Evolutionary conservation across 2,888 invertebrate genomes (phyloP).

Genomic region (Hemaris fuciformis): DNA sequence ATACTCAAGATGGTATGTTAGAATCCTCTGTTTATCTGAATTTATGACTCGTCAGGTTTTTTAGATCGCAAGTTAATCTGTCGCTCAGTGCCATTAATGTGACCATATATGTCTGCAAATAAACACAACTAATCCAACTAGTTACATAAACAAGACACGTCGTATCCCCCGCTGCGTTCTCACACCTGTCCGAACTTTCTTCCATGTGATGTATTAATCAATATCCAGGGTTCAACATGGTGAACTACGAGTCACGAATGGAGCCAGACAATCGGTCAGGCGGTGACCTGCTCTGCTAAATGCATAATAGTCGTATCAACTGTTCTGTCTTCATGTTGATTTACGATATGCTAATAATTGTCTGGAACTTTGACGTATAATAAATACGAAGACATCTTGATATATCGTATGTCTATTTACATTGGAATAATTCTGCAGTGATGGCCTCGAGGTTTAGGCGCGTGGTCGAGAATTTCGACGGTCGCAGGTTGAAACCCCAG

Average conservation of each 20-base stretch:
- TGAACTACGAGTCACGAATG: background rate
- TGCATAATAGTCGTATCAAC: background rate
- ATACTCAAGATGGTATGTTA: too few species aligned
- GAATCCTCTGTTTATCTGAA: too few species aligned
- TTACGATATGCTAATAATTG: background rate
- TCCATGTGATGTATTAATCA: background rate
- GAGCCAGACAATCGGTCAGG: background rate
- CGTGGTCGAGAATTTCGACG: too few species aligned
- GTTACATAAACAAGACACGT: background rate
- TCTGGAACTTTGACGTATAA: background rate
- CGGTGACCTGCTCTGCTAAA: background rate
- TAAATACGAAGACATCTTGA: background rate
- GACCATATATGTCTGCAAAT: too few species aligned
- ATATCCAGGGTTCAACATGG: background rate
- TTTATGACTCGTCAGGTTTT: too few species aligned
- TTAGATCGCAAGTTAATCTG: too few species aligned
- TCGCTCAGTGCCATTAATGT: too few species aligned
- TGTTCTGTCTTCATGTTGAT: background rate
- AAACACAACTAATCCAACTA: too few species aligned
- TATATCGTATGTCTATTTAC: too few species aligned
- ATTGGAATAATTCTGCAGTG: too few species aligned
- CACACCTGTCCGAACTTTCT: constrained; percentile 2
- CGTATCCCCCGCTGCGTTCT: background rate
- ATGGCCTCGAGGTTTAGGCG: too few species aligned
- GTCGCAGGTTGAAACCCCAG: too few species aligned